Conservation (phyloP, 2,888 invertebrate genomes). For the Fabriciana adippe region DNA sequence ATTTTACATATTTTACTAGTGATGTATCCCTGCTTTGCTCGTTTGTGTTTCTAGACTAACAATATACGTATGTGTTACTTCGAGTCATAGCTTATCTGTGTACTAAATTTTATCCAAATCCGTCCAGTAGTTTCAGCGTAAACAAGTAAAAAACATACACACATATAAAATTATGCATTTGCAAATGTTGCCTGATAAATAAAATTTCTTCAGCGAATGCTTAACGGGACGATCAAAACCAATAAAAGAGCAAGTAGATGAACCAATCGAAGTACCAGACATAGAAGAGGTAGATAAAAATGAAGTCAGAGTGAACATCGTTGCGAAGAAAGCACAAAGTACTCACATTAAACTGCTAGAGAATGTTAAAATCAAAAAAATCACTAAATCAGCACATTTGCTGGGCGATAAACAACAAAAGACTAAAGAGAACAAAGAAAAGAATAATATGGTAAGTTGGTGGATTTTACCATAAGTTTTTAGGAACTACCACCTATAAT, state of each 20-base stretch:
- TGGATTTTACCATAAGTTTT: no score
- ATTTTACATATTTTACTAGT: no score
- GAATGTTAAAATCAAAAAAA: slow-evolving; percentile 57
- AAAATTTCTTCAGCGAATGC: slow-evolving; percentile 44
- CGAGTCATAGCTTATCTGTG: not conserved
- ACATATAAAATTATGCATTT: no score
- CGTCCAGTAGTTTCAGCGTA: not conserved
- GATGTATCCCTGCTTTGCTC: no score
- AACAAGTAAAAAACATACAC: no score
- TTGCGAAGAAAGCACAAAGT: slow-evolving; percentile 69
- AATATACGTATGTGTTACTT: no score
- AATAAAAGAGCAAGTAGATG: slow-evolving; percentile 41
- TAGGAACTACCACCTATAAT: no score
- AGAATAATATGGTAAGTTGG: slow-evolving; percentile 51
- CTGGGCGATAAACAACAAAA: slow-evolving; percentile 52
- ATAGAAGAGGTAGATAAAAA: slow-evolving; percentile 44
- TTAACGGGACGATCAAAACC: slow-evolving; percentile 36
- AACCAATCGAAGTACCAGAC: slow-evolving; percentile 44
- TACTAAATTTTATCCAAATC: no score
- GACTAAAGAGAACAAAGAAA: slow-evolving; percentile 35
- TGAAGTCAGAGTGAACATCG: slow-evolving; percentile 53
- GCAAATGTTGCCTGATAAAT: not conserved
- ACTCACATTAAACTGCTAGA: slow-evolving; percentile 58
- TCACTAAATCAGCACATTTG: slow-evolving; percentile 70
- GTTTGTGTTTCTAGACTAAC: no score